phyloP scores from a whole-genome alignment of 2,888 invertebrate species.

The Masnerella sp. region DNA sequence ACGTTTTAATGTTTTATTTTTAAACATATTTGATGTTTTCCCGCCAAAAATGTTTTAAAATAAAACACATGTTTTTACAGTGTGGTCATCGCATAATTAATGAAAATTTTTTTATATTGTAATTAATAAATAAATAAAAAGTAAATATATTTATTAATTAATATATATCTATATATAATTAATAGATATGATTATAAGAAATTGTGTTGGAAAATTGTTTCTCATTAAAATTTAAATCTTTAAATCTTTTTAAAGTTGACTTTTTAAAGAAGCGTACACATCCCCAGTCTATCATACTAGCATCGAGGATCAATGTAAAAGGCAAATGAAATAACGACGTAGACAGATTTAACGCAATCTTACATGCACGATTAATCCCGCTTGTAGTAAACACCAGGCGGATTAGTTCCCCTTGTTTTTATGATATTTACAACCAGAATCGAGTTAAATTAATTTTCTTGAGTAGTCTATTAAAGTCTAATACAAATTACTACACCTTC shows the following conservation, averaged over 20 bases:
- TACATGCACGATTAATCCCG: constrained; percentile 75
- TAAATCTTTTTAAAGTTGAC: not conserved
- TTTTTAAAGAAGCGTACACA: not conserved
- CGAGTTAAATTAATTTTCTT: not conserved
- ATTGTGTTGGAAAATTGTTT: too few relatives aligned
- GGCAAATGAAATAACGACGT: constrained; percentile 75
- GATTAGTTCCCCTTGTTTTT: constrained; percentile 40
- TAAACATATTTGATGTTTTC: too few relatives aligned
- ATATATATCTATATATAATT: too few relatives aligned
- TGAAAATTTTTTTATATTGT: too few relatives aligned
- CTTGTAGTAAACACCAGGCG: constrained; percentile 68
- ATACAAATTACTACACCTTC: too few relatives aligned
- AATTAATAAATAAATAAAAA: too few relatives aligned
- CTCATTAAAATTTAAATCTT: not conserved
- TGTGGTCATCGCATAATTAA: too few relatives aligned
- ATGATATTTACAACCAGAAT: constrained; percentile 2
- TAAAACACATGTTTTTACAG: too few relatives aligned
- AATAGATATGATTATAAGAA: too few relatives aligned
- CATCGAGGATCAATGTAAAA: constrained; percentile 18
- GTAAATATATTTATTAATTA: too few relatives aligned
- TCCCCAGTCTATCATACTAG: constrained; percentile 7
- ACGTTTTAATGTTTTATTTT: too few relatives aligned
- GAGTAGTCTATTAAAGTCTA: not conserved
- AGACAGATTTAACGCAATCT: constrained; percentile 77
- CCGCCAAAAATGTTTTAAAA: too few relatives aligned